phyloP scores from a whole-genome alignment of 2,113 vertebrate species.

The Charina bottae region DNA sequence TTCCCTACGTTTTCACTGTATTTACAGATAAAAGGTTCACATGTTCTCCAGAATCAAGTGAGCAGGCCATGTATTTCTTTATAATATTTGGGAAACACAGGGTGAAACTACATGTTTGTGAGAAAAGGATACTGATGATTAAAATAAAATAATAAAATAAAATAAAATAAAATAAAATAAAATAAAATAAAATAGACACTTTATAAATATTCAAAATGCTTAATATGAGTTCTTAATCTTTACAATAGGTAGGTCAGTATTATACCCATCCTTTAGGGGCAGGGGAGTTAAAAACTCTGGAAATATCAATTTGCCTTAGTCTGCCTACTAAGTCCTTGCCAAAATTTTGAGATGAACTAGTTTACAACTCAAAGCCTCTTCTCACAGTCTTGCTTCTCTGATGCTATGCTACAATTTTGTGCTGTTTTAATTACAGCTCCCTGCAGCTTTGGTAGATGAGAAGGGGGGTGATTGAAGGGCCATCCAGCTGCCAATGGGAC shows the following conservation, averaged over 20 bases:
- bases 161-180: not conserved
- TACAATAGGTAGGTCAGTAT: not conserved
- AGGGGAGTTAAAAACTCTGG: not conserved
- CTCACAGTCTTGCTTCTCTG: not conserved
- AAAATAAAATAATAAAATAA: not conserved
- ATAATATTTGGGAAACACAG: constrained; percentile 47
- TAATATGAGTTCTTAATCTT: not conserved
- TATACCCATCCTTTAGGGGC: not conserved
- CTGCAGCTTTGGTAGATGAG: not conserved
- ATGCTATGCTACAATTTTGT: not conserved
- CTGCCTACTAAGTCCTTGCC: not conserved
- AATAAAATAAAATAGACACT: not conserved
- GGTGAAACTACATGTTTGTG: constrained; percentile 70
- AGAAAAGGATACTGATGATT: constrained; percentile 7
- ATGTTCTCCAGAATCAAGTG: constrained; percentile 66
- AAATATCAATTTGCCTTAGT: not conserved
- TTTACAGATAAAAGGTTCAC: constrained; percentile 69
- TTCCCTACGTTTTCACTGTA: not conserved
- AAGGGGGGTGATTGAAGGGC: not conserved
- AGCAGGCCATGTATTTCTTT: constrained; percentile 61
- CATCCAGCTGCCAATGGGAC: not conserved
- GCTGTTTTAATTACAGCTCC: not conserved
- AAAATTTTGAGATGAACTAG: not conserved
- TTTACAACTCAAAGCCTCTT: not conserved
- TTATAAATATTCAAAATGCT: not conserved